phyloP scores from a whole-genome alignment of 2,113 vertebrate genomes.

The Nibea coibor region DNA sequence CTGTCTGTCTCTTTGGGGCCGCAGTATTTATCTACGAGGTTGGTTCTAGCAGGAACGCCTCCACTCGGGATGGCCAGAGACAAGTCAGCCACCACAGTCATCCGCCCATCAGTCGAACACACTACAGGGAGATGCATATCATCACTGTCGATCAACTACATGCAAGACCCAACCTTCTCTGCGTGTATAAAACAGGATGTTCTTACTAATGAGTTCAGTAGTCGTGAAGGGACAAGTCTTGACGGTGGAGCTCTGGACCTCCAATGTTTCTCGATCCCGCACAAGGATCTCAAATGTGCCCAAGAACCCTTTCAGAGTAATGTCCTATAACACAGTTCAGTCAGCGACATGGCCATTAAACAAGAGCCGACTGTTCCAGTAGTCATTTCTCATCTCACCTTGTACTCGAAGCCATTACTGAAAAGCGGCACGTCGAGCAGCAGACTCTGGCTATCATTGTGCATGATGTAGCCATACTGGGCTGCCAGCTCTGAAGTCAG shows the following conservation, averaged over 20 bases:
- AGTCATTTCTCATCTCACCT: conserved; percentile 35
- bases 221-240: no score
- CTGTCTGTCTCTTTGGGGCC: conserved; percentile 62
- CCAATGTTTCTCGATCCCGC: no score
- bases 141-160: no score
- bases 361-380: accelerated
- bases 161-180: no score
- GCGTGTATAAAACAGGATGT: no score
- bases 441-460: conserved; percentile 61
- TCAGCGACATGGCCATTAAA: background rate
- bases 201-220: no score
- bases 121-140: no score
- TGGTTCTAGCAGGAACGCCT: conserved; percentile 41
- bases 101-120: conserved; percentile 57
- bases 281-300: no score
- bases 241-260: no score
- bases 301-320: conserved; percentile 61
- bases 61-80: conserved; percentile 36
- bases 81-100: conserved; percentile 75
- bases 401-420: conserved; percentile 66
- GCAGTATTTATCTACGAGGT: conserved; percentile 72
- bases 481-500: conserved; percentile 72
- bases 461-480: conserved; percentile 66
- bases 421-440: conserved; percentile 71
- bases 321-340: conserved; percentile 11